Base-by-base conservation (phyloP, 2,888 invertebrate species). In the Margaritifera margaritifera region DNA sequence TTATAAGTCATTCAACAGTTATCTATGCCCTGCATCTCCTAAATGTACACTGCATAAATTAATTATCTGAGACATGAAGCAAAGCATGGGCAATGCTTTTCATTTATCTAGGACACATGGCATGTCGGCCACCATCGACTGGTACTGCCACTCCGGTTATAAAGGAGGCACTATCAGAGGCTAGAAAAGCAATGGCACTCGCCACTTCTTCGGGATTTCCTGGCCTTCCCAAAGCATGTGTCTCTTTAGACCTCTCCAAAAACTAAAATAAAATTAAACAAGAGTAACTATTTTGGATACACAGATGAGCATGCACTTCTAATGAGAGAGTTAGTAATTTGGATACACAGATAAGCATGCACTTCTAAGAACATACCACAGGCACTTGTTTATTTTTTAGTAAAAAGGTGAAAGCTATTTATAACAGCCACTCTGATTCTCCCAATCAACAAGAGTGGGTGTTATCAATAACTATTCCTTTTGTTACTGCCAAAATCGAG, bases 111-210 rank as follows among this genome's bases (percentile, higher is more conserved):
- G 97, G 97, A 84, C 97, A 97, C 94, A 97, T 95, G 8, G 95
- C 95, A 90, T 97, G 96, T 61, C 97, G 75, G 6, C 99, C 99
- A 27, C 99, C 99, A 90, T 99, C 99, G 0, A 98, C 95, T 0
- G 97, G 95, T 31, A 99, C 81, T 69, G 94, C 94, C 6, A 93
- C 95, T 5, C 97, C 98, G 15, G 99, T 99, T 6, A 96, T 95
- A 87, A 96, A 98, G 80, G 95, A 95, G 4, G 96, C 94, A 58
- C 82, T 82, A 66, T 95, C 94, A 75, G 96, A 95, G 0, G 98
- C 98, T 69, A 99, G 91, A 90, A 97, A 99, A 0, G 94, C 94
- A 81, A 99, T 97, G 0, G 96, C 93, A 62, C 93, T 93, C 0
- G 99, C 97, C 0, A 98, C 96, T 91, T 98, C 98, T 15, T 93